Percentiles rank a stretch among this genome's conserved stretches.
These are phyloP conservation scores for Strigamia crassipes DNA, from an alignment of 2,888 invertebrate genomes.

Conservation along the genomic window DNA sequence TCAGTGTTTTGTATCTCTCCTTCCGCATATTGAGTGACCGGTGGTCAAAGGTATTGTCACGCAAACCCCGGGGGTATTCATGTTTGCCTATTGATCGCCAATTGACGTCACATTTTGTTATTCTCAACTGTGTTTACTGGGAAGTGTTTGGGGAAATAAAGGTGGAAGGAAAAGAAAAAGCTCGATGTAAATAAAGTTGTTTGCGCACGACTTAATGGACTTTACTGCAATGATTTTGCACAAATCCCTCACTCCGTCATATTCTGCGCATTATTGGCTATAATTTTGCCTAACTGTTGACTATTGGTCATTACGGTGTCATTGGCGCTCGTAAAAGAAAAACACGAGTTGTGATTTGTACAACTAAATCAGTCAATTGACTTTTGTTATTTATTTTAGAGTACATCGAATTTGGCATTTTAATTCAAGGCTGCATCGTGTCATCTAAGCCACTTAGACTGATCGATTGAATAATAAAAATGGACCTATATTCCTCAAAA, in stretches of 20 bases:
- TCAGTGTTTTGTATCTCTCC: neutral
- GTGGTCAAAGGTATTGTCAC: slow-evolving; percentile 1
- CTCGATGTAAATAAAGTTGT: slow-evolving; percentile 16
- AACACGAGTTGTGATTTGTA: neutral
- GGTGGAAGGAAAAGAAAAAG: neutral
- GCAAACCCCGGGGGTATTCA: neutral
- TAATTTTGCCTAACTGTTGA: neutral
- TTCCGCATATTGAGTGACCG: slow-evolving; percentile 16
- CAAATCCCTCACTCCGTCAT: neutral
- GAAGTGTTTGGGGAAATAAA: slow-evolving; percentile 10
- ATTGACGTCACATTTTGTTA: slow-evolving; percentile 13
- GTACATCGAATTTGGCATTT: neutral
- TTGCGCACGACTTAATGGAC: neutral
- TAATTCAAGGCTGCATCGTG: neutral
- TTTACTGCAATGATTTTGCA: neutral
- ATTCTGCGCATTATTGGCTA: neutral
- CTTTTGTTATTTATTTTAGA: neutral
- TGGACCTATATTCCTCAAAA: no score
- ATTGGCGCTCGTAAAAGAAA: neutral
- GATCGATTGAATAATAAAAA: no score
- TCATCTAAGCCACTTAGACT: no score
- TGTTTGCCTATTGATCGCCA: neutral
- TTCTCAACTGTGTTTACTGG: neutral
- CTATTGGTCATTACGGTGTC: neutral
- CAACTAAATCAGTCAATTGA: neutral